Percentiles rank a stretch among this genome's conserved stretches.
Evolutionary conservation across 2,113 vertebrate species (phyloP).

Genomic region (Neodon shergylaensis): DNA sequence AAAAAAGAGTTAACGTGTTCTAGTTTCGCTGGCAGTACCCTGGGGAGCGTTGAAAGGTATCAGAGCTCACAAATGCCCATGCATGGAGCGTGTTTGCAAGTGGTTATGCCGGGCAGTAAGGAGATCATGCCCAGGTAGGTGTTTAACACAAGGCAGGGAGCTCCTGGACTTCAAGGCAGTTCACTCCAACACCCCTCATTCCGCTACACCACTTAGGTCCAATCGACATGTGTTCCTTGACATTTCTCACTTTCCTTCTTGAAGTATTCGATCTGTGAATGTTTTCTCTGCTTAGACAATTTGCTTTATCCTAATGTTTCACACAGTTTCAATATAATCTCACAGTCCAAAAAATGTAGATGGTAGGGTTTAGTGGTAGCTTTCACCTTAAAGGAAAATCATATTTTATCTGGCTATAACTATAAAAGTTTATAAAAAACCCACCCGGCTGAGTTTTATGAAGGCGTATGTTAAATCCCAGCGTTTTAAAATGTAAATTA

Average conservation of each 20-base stretch:
- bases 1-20: conserved; percentile 14
- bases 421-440: conserved; percentile 50
- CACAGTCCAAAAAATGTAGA: neutral
- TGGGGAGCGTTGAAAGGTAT: conserved; percentile 57
- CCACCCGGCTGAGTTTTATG: conserved; percentile 50
- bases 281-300: conserved; percentile 63
- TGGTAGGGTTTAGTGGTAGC: conserved; percentile 25
- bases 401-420: conserved; percentile 67
- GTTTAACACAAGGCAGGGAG: conserved; percentile 55
- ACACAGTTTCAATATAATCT: conserved; percentile 52
- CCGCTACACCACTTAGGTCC: neutral
- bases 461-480: conserved; percentile 51
- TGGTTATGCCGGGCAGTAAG: conserved; percentile 23
- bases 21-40: neutral
- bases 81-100: neutral
- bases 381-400: conserved; percentile 59
- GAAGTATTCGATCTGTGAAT: conserved; percentile 53
- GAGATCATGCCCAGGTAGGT: conserved; percentile 35
- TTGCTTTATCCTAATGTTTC: conserved; percentile 48
- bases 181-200: neutral
- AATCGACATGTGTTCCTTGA: neutral
- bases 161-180: conserved; percentile 15
- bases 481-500: conserved; percentile 63
- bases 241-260: neutral
- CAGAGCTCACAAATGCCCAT: conserved; percentile 41